These are phyloP conservation scores for Heliconius eleuchia DNA, from an alignment of 1,140 invertebrate genomes.

Conservation along the genomic window DNA sequence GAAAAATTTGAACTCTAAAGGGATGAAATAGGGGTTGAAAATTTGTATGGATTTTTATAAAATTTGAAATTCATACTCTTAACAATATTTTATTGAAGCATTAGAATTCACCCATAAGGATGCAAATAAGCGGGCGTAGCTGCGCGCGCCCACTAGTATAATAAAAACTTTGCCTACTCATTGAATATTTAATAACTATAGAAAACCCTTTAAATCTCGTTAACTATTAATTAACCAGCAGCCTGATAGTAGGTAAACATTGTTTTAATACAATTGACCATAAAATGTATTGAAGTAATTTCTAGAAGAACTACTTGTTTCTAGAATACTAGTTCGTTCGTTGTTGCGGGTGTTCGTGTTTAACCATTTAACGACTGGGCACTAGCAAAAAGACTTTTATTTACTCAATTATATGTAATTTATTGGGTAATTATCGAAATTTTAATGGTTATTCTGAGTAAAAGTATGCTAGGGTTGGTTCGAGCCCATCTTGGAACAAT, in stretches of 20 bases:
- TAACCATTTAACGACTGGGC: neutral
- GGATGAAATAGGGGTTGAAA: too few species aligned
- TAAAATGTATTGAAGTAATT: neutral
- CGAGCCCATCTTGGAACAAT: too few species aligned
- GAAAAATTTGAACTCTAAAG: too few species aligned
- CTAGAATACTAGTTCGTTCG: neutral
- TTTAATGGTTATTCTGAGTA: neutral
- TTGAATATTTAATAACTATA: constrained; percentile 4
- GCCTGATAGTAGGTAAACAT: neutral
- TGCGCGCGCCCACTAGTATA: too few species aligned
- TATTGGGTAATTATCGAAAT: neutral
- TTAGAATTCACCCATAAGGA: too few species aligned
- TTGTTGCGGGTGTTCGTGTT: neutral
- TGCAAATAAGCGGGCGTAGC: too few species aligned
- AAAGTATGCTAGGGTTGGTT: neutral
- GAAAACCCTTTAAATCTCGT: neutral
- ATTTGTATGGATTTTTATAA: too few species aligned
- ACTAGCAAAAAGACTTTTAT: neutral
- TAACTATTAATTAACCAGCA: constrained; percentile 1
- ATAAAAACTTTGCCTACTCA: neutral
- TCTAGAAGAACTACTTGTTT: neutral
- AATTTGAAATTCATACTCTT: too few species aligned
- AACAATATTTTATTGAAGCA: too few species aligned
- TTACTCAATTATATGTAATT: neutral
- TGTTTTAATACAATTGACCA: constrained; percentile 7